Evolutionary conservation across 2,113 vertebrate genomes (phyloP).

Genomic region (Corythornis cristatus): DNA sequence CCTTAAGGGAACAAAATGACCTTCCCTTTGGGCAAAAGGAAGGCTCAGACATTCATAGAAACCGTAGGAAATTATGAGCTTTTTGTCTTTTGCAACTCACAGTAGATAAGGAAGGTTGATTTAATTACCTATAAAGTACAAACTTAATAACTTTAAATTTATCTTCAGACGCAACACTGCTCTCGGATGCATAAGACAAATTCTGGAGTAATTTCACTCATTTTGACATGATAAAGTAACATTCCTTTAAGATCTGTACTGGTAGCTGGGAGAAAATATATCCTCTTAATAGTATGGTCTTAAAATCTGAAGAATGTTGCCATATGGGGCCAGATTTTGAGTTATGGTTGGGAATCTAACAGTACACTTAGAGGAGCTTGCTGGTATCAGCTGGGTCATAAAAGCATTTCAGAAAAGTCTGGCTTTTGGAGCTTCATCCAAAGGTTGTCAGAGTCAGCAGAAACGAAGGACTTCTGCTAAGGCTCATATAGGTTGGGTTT

Average conservation of each 20-base stretch:
- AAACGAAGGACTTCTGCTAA: background rate
- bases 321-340: background rate
- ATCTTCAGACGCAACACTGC: background rate
- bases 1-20: constrained; percentile 28
- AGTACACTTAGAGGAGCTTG: background rate
- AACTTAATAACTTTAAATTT: background rate
- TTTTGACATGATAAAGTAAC: background rate
- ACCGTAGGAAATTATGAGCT: constrained; percentile 15
- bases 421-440: background rate
- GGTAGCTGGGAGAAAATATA: background rate
- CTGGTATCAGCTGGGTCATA: background rate
- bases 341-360: background rate
- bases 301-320: constrained; percentile 5
- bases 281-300: background rate
- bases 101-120: background rate
- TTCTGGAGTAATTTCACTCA: background rate
- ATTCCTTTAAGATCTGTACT: background rate
- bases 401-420: background rate
- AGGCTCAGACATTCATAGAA: background rate
- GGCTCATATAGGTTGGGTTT: background rate
- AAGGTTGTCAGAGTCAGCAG: background rate
- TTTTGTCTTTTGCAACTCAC: background rate
- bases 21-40: constrained; percentile 39
- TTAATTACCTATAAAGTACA: background rate
- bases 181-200: background rate